These are phyloP conservation scores for Poicephalus gulielmi DNA, from an alignment of 2,113 vertebrate genomes.

Conservation along the genomic window DNA sequence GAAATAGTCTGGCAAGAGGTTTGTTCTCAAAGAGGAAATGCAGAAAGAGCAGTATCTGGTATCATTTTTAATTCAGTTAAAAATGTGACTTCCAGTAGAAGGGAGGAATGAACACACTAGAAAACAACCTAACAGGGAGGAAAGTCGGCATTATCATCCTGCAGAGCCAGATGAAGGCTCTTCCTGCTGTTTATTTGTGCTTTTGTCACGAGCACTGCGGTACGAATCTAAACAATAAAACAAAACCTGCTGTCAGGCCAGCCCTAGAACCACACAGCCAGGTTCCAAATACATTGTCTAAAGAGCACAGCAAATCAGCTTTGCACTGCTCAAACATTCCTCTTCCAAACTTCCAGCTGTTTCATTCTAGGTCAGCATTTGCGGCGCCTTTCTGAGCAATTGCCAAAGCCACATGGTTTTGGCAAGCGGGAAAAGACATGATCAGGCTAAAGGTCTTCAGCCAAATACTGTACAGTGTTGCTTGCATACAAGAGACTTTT, in stretches of 20 bases:
- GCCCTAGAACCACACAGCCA: not conserved
- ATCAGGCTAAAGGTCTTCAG: not conserved
- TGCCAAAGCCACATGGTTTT: not conserved
- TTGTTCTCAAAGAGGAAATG: conserved; percentile 44
- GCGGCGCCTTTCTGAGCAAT: not conserved
- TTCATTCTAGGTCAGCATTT: conserved; percentile 12
- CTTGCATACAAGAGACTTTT: not conserved
- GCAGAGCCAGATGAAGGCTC: not conserved
- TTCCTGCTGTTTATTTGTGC: not conserved
- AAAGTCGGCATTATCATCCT: not conserved
- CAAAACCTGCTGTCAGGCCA: conserved; percentile 24
- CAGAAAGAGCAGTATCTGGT: conserved; percentile 35
- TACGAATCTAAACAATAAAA: not conserved
- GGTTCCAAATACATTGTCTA: conserved; percentile 15
- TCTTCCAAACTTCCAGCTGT: conserved; percentile 52
- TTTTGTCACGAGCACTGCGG: not conserved
- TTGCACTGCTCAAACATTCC: conserved; percentile 26
- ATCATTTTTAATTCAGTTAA: conserved; percentile 49
- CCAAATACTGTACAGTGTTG: not conserved
- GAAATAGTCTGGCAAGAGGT: conserved; percentile 10
- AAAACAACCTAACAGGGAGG: not conserved
- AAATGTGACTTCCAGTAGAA: conserved; percentile 39
- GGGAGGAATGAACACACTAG: not conserved
- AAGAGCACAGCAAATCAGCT: conserved; percentile 26
- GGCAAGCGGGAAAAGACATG: conserved; percentile 5